A percentile compares a stretch with the other conserved stretches of the same genome.
These are phyloP conservation scores for Corydoras sp. DNA, from an alignment of 2,113 vertebrate species.

Conservation along the genomic window DNA sequence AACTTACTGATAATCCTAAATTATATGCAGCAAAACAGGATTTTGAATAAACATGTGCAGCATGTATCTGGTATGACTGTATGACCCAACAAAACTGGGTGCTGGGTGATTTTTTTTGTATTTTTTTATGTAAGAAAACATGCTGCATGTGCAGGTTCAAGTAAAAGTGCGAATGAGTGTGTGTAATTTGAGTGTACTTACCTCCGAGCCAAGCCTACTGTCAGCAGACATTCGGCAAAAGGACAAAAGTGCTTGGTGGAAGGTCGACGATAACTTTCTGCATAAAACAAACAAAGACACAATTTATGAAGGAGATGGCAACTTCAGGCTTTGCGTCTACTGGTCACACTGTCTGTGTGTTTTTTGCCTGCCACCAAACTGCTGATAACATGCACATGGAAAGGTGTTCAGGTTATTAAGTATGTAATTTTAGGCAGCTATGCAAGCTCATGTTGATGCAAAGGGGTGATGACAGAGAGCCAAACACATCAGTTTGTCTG, in stretches of 20 bases:
- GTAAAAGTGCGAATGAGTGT: constrained; percentile 20
- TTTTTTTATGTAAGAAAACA: no score
- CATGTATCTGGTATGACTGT: background rate
- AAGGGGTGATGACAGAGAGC: no score
- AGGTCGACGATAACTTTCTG: constrained; percentile 90
- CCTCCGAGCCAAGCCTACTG: constrained; percentile 94
- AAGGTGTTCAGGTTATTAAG: constrained; percentile 2
- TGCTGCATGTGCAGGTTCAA: background rate
- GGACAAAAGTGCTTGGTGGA: constrained; percentile 93
- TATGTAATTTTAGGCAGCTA: constrained; percentile 14
- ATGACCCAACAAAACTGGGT: constrained; percentile 5
- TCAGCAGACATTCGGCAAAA: constrained; percentile 98
- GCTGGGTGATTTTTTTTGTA: no score
- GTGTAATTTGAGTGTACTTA: constrained; percentile 51
- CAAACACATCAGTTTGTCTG: no score
- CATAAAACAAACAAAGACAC: constrained; percentile 41
- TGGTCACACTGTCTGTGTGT: constrained; percentile 11
- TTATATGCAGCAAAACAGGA: no score
- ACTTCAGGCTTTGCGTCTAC: background rate
- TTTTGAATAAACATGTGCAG: no score
- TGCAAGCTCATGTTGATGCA: constrained; percentile 29
- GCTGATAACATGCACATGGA: background rate
- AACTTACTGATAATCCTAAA: no score
- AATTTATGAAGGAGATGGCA: constrained; percentile 14
- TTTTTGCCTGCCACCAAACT: background rate